Base-by-base conservation (phyloP, 2,113 vertebrate species). In the Carollia perspicillata region DNA sequence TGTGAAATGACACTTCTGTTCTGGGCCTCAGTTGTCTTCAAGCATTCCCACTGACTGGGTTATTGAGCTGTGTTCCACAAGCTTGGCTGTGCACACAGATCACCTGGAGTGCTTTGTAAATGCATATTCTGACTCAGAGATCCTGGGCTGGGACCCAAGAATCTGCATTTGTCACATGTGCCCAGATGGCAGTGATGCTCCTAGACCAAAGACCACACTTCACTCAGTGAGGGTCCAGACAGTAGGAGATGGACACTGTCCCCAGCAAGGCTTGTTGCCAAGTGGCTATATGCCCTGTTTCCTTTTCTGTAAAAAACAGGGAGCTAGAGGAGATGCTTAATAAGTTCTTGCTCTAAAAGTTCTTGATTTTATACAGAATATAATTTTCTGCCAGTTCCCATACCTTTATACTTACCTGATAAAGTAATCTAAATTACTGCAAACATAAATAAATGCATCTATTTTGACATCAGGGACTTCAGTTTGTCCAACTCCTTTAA, bases 1-100 rank as follows among this genome's bases (percentile, higher is more conserved):
- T 86, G 28, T 42, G 42, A 93, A 89, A 53, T 77, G 37, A 26
- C 18, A 0, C 9, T 84, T 93, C 58, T 85, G 58, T n/a, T 85
- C 42, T 58, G 58, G 86, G 69, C 49, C 49, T 95, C 65, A 35
- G 23, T 86, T 80, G 66, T 84, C 87, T 94, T 95, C 55, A 89
- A 63, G 33, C 3, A 20, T 78, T 84, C 72, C 79, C 89, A 44
- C 72, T 35, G 28, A 69, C 28, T 5, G 0, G 44, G 4, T 86
- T 88, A 77, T 35, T 37, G 30, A 92, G 87, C 33, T 63, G 60
- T 0, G 2, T 65, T 84, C 63, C 75, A 20, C 72, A 60, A 69
- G 89, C 13, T 65, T 68, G 12, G 55, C 51, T 35, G 33, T 72
- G 53, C 65, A 23, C 55, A 49, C 10, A 14, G 18, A 79, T 95